These are phyloP conservation scores for Trididemnum miniatum DNA, from an alignment of 23 tunicate species.

Conservation along the genomic window DNA sequence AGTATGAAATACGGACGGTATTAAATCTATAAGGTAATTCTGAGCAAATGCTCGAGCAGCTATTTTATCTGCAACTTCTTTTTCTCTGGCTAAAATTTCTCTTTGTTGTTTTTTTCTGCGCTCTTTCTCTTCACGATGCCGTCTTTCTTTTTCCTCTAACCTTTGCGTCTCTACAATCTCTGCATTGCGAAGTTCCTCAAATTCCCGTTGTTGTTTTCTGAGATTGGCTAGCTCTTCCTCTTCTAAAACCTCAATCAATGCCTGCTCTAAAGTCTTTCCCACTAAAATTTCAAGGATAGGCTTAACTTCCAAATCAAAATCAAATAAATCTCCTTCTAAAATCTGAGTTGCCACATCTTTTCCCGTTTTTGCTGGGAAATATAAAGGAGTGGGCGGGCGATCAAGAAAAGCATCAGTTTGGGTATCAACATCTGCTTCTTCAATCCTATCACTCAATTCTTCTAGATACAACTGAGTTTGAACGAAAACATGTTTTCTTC, in stretches of 20 bases:
- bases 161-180: constrained; percentile 93
- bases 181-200: constrained; percentile 89
- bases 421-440: constrained; percentile 92
- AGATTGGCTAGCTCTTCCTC: constrained; percentile 95
- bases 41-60: constrained; percentile 98
- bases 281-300: constrained; percentile 94
- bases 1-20: constrained; percentile 86
- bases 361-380: constrained; percentile 91
- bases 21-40: constrained; percentile 80
- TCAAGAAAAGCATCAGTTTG: constrained; percentile 96
- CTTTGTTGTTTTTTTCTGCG: constrained; percentile 88
- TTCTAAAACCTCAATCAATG: constrained; percentile 87
- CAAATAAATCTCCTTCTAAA: constrained; percentile 81
- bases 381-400: constrained; percentile 89
- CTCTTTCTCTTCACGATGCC: constrained; percentile 90
- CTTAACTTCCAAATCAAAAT: constrained; percentile 92
- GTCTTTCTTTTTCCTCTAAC: constrained; percentile 91
- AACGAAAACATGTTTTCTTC: constrained; percentile 74
- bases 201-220: constrained; percentile 87
- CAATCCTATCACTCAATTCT: constrained; percentile 87
- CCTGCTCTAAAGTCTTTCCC: constrained; percentile 92
- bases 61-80: constrained; percentile 94
- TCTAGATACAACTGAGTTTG: constrained; percentile 93
- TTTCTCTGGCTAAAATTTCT: constrained; percentile 74
- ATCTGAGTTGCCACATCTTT: constrained; percentile 89